Evolutionary conservation across 2,888 invertebrate genomes (phyloP).

Genomic region (Noctua fimbriata): DNA sequence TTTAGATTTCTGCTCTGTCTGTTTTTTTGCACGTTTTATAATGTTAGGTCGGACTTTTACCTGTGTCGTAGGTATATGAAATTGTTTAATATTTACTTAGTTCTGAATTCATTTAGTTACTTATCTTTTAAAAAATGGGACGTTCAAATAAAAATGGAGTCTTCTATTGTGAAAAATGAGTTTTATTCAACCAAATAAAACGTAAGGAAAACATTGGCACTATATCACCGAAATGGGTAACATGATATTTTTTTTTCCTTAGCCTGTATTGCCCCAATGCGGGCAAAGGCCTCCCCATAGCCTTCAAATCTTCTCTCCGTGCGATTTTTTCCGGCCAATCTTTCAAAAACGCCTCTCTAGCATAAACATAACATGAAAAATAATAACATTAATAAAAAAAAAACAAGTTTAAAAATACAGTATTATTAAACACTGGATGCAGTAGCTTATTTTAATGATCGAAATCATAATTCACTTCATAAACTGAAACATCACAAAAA

Average conservation of each 20-base stretch:
- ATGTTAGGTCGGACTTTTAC: background rate
- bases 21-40: background rate
- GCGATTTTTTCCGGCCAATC: no score
- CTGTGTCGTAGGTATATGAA: background rate
- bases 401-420: background rate
- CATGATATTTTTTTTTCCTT: no score
- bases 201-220: background rate
- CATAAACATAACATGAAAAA: no score
- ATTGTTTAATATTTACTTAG: background rate
- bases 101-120: no score
- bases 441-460: background rate
- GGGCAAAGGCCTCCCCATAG: no score
- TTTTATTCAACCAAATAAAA: background rate
- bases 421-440: background rate
- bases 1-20: conserved; percentile 8
- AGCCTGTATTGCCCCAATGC: no score
- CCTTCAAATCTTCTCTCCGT: no score
- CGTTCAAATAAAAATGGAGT: no score
- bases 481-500: background rate
- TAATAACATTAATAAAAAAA: background rate
- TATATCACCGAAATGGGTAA: background rate
- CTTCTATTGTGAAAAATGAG: background rate
- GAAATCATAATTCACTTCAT: background rate
- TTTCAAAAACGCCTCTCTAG: no score
- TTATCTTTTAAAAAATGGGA: no score